phyloP scores from a whole-genome alignment of 2,113 vertebrate genomes.

The Oreochromis tanganicae region DNA sequence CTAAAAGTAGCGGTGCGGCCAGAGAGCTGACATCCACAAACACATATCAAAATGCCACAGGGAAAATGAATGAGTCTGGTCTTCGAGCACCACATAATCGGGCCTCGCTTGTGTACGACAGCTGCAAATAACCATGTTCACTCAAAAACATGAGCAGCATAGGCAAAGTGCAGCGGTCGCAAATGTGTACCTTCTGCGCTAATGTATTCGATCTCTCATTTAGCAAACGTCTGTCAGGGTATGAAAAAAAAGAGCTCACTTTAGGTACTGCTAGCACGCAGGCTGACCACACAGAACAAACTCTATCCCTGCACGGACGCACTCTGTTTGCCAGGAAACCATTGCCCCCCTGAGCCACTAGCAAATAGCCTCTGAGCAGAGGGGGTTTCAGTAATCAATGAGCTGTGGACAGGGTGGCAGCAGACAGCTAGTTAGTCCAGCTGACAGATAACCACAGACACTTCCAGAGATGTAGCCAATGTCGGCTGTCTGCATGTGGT shows the following conservation, averaged over 20 bases:
- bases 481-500: not conserved
- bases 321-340: slow-evolving; percentile 56
- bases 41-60: slow-evolving; percentile 36
- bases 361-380: slow-evolving; percentile 1
- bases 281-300: slow-evolving; percentile 12
- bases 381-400: slow-evolving; percentile 18
- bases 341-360: not conserved
- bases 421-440: not conserved
- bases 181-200: slow-evolving; percentile 4
- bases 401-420: slow-evolving; percentile 26
- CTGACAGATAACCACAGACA: slow-evolving; percentile 8
- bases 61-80: slow-evolving; percentile 24
- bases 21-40: slow-evolving; percentile 13
- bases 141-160: slow-evolving; percentile 7
- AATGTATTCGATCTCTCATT: slow-evolving; percentile 41
- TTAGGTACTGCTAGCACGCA: not conserved
- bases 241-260: not conserved
- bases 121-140: slow-evolving; percentile 27
- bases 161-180: not conserved
- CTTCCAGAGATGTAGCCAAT: not conserved
- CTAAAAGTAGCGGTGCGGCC: not conserved
- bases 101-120: slow-evolving; percentile 33
- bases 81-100: slow-evolving; percentile 1
- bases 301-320: not conserved
- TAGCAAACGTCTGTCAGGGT: not conserved